Evolutionary conservation across 2,888 invertebrate species (phyloP).

Genomic region (Trissolcus japonicus): DNA sequence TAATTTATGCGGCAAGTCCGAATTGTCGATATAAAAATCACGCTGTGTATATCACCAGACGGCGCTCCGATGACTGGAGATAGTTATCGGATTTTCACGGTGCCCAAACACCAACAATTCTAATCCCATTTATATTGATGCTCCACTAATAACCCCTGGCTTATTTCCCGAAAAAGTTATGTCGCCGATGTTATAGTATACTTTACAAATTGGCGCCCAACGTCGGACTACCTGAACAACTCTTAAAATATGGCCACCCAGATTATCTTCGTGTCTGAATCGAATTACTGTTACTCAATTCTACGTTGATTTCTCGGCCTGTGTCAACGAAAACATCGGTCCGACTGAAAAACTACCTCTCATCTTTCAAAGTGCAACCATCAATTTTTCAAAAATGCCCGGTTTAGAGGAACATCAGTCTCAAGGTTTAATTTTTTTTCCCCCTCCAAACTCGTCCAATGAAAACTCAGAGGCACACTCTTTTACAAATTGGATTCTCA

Average conservation of each 20-base stretch:
- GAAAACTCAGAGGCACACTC: too few relatives aligned
- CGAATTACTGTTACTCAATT: constrained; percentile 24
- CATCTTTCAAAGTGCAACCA: too few relatives aligned
- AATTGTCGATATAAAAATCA: constrained; percentile 52
- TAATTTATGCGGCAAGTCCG: constrained; percentile 47
- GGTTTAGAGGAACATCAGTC: too few relatives aligned
- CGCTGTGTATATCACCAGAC: constrained; percentile 37
- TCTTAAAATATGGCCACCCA: constrained; percentile 45
- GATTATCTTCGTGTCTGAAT: constrained; percentile 35
- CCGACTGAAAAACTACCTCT: too few relatives aligned
- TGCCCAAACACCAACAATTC: constrained; percentile 52
- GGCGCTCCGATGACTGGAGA: constrained; percentile 36
- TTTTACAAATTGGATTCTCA: too few relatives aligned
- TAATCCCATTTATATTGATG: constrained; percentile 51
- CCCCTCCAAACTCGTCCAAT: too few relatives aligned
- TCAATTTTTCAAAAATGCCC: too few relatives aligned
- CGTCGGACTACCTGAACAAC: constrained; percentile 45
- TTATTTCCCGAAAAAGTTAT: constrained; percentile 51
- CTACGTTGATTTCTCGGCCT: constrained; percentile 7
- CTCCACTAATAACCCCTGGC: constrained; percentile 46
- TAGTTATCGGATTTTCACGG: constrained; percentile 48
- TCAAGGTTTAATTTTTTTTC: too few relatives aligned
- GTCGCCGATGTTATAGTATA: constrained; percentile 49
- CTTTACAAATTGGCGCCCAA: constrained; percentile 54
- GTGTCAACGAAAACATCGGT: too few relatives aligned